Base-by-base conservation (phyloP, 2,888 invertebrate species). In the Hirtodrosophila cameraria region DNA sequence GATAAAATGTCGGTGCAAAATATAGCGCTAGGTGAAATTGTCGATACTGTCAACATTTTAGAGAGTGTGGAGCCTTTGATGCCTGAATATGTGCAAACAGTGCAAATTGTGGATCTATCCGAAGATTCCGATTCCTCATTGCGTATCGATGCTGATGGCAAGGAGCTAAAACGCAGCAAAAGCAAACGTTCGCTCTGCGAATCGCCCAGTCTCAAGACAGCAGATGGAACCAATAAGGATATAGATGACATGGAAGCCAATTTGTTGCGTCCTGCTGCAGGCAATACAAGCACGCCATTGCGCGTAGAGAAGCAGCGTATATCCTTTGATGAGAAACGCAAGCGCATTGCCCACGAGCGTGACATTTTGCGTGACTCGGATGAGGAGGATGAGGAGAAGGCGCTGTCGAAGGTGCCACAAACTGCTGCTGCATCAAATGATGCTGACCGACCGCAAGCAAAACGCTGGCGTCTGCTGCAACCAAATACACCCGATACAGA, bases 71-170 rank as follows among this genome's bases (percentile, higher is more conserved):
- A 92, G 45, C 92, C 92, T 12, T 92, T 93, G 74, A 90, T 92
- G 23, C 93, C 93, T 27, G 92, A 92, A 65, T 91, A 89, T 59
- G 93, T 92, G 2, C 93, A 93, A 72, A 92, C 91, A 0, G 93
- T 93, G 1, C 91, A 92, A 75, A 92, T 93, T 41, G 89, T 92
- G 11, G 93, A 93, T 66, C 91, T 92, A 36, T 92, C 93, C 0
- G 93, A 92, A 64, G 91, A 91, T 61, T 90, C 88, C 0, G 92
- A 92, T 36, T 90, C 91, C 0, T 93, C 71, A 88, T 91, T 64
- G 55, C 84, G 82, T 0, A 9, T 87, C 8, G 88, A 87, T 59
- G 73, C 39, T 5, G 78, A 84, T 5, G 75, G 72, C 35, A 74
- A 75, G 43, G 88, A 88, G 39, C 71, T 83, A 18, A 66, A 70